These are phyloP conservation scores for Coilia nasus DNA, from an alignment of 2,797 vertebrate genomes.

Conservation along the genomic window DNA sequence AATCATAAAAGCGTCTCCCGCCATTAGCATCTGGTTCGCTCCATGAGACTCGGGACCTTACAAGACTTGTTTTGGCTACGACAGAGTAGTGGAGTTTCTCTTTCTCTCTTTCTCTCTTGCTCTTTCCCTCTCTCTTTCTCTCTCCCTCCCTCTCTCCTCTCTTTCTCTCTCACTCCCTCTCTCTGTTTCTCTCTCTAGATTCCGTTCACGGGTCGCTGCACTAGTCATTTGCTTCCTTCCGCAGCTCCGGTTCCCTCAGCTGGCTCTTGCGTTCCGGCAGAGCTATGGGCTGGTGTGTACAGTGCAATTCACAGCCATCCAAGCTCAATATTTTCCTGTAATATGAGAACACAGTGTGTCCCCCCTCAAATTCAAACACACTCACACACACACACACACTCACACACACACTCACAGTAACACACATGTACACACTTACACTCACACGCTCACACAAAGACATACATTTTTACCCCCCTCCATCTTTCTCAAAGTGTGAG, in stretches of 20 bases:
- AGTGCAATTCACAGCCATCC: constrained; percentile 64
- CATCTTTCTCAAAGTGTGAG: constrained; percentile 49
- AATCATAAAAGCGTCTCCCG: constrained; percentile 45
- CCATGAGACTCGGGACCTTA: constrained; percentile 10
- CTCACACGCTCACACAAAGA: background rate
- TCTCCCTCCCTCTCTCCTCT: background rate
- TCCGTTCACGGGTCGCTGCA: constrained; percentile 54
- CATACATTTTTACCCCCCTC: background rate
- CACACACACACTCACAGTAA: constrained; percentile 29
- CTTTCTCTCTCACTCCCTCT: background rate
- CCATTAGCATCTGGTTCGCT: constrained; percentile 33
- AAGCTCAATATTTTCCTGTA: constrained; percentile 77
- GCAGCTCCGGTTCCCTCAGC: constrained; percentile 54
- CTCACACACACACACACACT: background rate
- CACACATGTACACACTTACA: background rate
- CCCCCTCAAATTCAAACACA: constrained; percentile 34
- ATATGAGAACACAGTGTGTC: constrained; percentile 59
- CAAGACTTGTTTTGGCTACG: constrained; percentile 51
- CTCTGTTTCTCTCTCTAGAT: constrained; percentile 46
- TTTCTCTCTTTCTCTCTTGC: background rate
- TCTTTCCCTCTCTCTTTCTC: background rate
- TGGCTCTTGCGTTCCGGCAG: constrained; percentile 46
- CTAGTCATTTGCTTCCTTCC: constrained; percentile 63
- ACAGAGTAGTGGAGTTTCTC: constrained; percentile 33
- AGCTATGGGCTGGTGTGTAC: constrained; percentile 60